phyloP scores from a whole-genome alignment of 2,888 invertebrate genomes.

The Cataglyphis livida region DNA sequence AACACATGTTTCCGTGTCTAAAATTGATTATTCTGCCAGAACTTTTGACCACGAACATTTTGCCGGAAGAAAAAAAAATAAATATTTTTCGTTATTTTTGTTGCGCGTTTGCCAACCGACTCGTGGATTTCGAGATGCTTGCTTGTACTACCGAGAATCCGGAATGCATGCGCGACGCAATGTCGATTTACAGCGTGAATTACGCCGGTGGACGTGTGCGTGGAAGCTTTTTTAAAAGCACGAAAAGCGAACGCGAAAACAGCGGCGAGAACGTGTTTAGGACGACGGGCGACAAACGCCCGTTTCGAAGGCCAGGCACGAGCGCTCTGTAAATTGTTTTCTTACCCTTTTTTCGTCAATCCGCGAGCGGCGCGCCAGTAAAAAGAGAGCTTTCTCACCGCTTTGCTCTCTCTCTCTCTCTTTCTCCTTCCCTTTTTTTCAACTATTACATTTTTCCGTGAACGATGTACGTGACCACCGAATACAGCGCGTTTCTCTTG shows the following conservation, averaged over 20 bases:
- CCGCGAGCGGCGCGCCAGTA: conserved; percentile 44
- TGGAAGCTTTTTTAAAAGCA: conserved; percentile 67
- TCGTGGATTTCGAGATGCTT: conserved; percentile 38
- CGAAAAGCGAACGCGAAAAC: conserved; percentile 67
- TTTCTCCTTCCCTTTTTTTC: conserved; percentile 33
- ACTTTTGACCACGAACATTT: conserved; percentile 2
- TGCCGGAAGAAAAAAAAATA: background rate
- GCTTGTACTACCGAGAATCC: conserved; percentile 6
- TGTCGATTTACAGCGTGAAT: conserved; percentile 63
- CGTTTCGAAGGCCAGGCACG: conserved; percentile 74
- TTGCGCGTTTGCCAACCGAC: conserved; percentile 13
- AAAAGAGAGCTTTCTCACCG: conserved; percentile 14
- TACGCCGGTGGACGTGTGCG: conserved; percentile 62
- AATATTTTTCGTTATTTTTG: conserved; percentile 35
- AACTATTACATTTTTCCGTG: conserved; percentile 65
- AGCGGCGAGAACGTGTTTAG: conserved; percentile 70
- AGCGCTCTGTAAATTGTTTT: conserved; percentile 75
- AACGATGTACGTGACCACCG: conserved; percentile 73
- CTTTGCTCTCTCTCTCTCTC: conserved; percentile 13
- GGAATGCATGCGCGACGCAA: conserved; percentile 50
- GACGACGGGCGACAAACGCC: conserved; percentile 57
- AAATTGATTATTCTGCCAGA: background rate
- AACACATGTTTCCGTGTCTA: background rate
- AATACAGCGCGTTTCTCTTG: conserved; percentile 50
- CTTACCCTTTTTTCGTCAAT: conserved; percentile 73